Conservation (phyloP, 2,888 invertebrate genomes). For the Bombylius major region DNA sequence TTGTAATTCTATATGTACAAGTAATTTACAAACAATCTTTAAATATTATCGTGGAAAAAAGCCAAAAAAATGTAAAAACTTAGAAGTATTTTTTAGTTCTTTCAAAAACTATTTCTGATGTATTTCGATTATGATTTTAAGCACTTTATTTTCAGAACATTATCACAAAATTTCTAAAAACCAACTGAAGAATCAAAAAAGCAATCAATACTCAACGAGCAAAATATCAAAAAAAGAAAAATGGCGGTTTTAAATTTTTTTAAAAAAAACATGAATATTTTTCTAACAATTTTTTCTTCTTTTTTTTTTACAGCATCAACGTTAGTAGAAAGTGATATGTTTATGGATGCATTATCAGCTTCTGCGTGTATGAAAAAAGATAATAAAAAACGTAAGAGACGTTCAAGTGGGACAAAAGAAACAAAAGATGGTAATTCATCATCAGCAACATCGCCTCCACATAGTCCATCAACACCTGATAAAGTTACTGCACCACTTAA, state of each 20-base stretch:
- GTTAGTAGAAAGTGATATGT: conserved; percentile 82
- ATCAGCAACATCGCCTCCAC: conserved; percentile 42
- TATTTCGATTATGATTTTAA: too few species aligned
- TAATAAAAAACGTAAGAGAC: conserved; percentile 64
- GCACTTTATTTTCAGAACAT: too few species aligned
- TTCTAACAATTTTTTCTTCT: not conserved
- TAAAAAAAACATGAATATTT: not conserved
- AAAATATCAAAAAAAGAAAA: not conserved
- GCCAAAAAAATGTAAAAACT: too few species aligned
- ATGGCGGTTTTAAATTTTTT: not conserved
- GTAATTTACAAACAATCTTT: too few species aligned
- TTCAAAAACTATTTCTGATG: too few species aligned
- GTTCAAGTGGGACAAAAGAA: conserved; percentile 45
- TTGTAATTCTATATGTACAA: too few species aligned
- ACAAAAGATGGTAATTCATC: conserved; percentile 40
- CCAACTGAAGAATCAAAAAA: not conserved
- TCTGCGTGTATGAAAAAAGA: conserved; percentile 61
- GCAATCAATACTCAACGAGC: not conserved
- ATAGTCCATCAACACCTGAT: conserved; percentile 36
- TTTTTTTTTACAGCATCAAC: conserved; percentile 49
- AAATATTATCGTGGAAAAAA: too few species aligned
- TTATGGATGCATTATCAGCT: conserved; percentile 80
- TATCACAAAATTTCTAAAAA: too few species aligned
- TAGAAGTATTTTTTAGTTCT: too few species aligned
- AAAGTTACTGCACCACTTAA: conserved; percentile 48